Evolutionary conservation across 2,113 vertebrate genomes (phyloP).

Genomic region (Erythrocercus mccallii): DNA sequence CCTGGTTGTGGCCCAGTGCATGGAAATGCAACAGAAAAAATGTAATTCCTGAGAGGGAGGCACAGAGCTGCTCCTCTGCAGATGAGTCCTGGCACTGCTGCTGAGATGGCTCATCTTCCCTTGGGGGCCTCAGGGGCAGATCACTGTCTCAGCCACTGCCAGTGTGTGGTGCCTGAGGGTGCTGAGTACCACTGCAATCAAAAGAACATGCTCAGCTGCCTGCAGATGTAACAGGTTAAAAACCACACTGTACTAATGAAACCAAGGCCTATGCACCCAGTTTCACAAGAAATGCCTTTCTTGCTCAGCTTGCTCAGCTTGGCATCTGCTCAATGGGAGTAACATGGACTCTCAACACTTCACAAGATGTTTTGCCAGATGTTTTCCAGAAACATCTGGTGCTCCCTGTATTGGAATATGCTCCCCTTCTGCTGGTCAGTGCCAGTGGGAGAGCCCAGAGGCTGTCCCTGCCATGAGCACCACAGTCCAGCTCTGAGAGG

Average conservation of each 20-base stretch:
- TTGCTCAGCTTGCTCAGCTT: not conserved
- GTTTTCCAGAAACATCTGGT: not conserved
- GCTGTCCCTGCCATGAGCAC: not conserved
- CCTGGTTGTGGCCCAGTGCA: not conserved
- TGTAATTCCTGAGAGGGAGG: not conserved
- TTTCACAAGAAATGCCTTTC: not conserved
- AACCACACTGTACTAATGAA: not conserved
- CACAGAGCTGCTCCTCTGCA: not conserved
- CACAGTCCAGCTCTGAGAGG: not conserved
- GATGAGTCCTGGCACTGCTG: not conserved
- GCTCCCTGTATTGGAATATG: not conserved
- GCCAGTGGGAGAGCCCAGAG: not conserved
- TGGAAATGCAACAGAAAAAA: not conserved
- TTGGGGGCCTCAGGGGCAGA: not conserved
- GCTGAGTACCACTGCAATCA: not conserved
- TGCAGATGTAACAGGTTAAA: conserved; percentile 11
- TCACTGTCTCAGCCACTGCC: not conserved
- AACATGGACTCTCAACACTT: not conserved
- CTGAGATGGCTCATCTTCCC: conserved; percentile 37
- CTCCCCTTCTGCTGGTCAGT: not conserved
- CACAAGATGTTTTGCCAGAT: not conserved
- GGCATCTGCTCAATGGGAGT: not conserved
- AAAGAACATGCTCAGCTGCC: conserved; percentile 10
- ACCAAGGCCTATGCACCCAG: not conserved
- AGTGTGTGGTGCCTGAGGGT: not conserved